Conservation (phyloP, 2,797 vertebrate genomes). For the Oreonectes daqikongensis region DNA sequence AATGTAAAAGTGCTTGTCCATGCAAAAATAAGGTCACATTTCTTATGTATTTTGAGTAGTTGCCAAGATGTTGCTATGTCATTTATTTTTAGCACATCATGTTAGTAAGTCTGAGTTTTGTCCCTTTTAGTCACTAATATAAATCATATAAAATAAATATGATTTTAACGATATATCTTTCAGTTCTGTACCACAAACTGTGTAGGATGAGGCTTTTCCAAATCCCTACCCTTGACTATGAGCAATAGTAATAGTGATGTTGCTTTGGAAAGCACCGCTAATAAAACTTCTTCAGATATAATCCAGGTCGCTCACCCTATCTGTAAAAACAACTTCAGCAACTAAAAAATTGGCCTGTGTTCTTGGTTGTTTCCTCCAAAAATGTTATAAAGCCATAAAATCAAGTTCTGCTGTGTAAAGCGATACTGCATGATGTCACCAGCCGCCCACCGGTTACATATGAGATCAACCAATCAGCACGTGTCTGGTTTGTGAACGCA, state of each 20-base stretch:
- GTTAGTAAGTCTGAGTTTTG: background rate
- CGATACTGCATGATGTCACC: constrained; percentile 60
- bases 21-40: background rate
- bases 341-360: constrained; percentile 46
- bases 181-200: background rate
- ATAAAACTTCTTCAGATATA: constrained; percentile 39
- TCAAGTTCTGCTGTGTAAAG: constrained; percentile 61
- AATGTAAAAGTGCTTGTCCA: background rate
- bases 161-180: too few relatives aligned
- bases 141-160: too few relatives aligned
- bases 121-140: background rate
- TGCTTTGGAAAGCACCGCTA: constrained; percentile 2
- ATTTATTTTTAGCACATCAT: background rate
- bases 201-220: background rate
- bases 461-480: constrained; percentile 50
- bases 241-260: background rate
- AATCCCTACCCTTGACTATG: background rate
- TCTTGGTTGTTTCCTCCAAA: constrained; percentile 59
- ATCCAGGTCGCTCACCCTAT: constrained; percentile 41
- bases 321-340: constrained; percentile 33
- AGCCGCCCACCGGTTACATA: constrained; percentile 58
- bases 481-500: constrained; percentile 46
- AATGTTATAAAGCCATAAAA: constrained; percentile 61
- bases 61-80: background rate
- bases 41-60: background rate